Evolutionary conservation across 2,888 invertebrate genomes (phyloP).

Genomic region (Iselma pallidipennis): DNA sequence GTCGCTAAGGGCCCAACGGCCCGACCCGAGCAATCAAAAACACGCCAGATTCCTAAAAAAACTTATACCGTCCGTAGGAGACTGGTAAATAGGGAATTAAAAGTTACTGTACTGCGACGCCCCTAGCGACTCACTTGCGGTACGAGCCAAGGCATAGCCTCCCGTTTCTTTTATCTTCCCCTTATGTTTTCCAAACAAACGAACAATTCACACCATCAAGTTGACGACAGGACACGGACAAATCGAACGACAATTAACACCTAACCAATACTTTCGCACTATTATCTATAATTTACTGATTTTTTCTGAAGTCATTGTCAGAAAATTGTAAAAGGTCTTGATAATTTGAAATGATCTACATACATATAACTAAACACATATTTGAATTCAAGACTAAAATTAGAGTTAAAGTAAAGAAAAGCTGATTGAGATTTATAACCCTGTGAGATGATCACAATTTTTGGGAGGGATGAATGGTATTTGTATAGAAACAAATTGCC

Average conservation of each 20-base stretch:
- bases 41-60: constrained; percentile 50
- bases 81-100: constrained; percentile 49
- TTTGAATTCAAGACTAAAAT: background rate
- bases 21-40: constrained; percentile 67
- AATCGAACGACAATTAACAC: background rate
- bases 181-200: background rate
- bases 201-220: background rate
- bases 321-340: background rate
- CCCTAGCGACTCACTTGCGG: constrained; percentile 33
- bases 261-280: background rate
- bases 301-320: background rate
- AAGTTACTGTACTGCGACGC: constrained; percentile 43
- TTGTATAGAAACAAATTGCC: background rate
- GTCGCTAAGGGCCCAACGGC: constrained; percentile 63
- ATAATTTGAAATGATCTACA: background rate
- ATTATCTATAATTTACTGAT: background rate
- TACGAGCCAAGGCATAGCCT: constrained; percentile 20
- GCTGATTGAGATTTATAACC: background rate
- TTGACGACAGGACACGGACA: background rate
- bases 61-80: constrained; percentile 45
- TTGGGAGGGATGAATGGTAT: background rate
- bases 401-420: background rate
- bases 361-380: background rate
- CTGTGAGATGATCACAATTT: background rate
- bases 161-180: constrained; percentile 27